Evolutionary conservation across 2,113 vertebrate species (phyloP), one percentile per base, ranked within the genome.

Genomic region (Poecilia latipinna): DNA sequence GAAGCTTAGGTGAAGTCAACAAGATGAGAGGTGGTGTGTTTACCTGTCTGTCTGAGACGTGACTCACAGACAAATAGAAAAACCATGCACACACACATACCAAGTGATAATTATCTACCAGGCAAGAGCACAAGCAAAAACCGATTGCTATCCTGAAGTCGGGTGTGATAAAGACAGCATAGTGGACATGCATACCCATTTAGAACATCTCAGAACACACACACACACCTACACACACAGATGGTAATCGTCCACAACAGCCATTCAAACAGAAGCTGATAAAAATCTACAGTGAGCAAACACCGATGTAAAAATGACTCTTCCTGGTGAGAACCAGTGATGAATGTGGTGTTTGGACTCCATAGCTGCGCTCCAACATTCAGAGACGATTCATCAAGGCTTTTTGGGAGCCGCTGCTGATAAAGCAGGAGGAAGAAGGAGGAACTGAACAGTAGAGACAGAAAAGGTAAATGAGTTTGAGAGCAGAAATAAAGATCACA

Each of bases 1-100:
- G 78, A 82, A 72, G 81, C 86, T 87, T 81, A 74, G 86, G 80
- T 76, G 87, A 78, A 89, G 85, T 90, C 90, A 82, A 90, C 91
- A 86, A 88, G 79, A 88, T 79, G 80, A 85, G 70, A 89, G 74
- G 64, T 57, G 51, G 7, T n/a, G 75, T 88, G 90, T 90, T 88
- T 85, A 88, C 88, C 78, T 80, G 69, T 70, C 74, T 82, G 80
- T 79, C 72, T 82, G 32, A 31, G 62, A 60, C 39, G 70, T 39
- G 8, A 65, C 63, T 54, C 70, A 68, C 61, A 65, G 28, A 68
- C 51, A 57, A 57, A 57, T n/a, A 24, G 22, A 24, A 19, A 51
- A 54, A 8, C 19, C 48, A 51, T 6, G 4, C 39, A 57, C 3
- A 75, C 42, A 48, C 39, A 68, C 76, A 60, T 70, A 26, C 10